Conservation (phyloP, 2,797 vertebrate species). For the Manis crassicaudata region DNA sequence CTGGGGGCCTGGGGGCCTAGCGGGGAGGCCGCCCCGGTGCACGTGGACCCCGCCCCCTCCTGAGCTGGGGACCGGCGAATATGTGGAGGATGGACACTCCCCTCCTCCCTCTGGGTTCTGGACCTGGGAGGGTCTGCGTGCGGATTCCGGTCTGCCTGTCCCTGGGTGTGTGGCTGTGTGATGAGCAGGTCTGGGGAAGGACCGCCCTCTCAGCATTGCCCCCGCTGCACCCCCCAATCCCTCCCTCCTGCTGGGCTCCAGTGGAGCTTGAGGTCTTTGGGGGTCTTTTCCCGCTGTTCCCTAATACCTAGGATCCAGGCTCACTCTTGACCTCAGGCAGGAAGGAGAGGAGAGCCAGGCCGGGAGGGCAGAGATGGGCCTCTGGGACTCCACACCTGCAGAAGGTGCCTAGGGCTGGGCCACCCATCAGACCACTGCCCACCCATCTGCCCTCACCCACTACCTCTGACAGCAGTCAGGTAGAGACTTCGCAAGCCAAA, state of each 20-base stretch:
- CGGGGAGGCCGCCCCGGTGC: neutral
- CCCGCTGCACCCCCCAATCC: conserved; percentile 42
- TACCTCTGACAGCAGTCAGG: neutral
- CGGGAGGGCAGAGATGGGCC: neutral
- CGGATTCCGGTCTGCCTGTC: conserved; percentile 33
- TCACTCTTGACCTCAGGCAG: neutral
- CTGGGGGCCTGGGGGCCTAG: neutral
- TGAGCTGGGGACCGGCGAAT: neutral
- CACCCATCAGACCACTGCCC: neutral
- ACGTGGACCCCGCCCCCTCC: conserved; percentile 73
- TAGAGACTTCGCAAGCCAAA: neutral
- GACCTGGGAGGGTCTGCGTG: conserved; percentile 40
- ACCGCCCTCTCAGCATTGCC: conserved; percentile 68
- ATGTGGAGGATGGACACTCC: neutral
- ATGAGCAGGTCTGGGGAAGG: conserved; percentile 60
- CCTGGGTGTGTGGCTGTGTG: neutral
- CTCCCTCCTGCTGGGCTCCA: conserved; percentile 50
- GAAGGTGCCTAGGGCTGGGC: neutral
- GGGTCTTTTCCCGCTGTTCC: neutral
- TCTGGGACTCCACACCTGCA: neutral
- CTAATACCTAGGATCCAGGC: neutral
- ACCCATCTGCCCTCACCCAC: too few relatives aligned
- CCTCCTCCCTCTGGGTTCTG: conserved; percentile 43
- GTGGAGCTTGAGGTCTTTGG: neutral
- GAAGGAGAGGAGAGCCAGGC: neutral